Percentiles rank a stretch among this genome's conserved stretches.
Evolutionary conservation across 2,888 invertebrate genomes (phyloP).

Genomic region (Pandemis heparana): DNA sequence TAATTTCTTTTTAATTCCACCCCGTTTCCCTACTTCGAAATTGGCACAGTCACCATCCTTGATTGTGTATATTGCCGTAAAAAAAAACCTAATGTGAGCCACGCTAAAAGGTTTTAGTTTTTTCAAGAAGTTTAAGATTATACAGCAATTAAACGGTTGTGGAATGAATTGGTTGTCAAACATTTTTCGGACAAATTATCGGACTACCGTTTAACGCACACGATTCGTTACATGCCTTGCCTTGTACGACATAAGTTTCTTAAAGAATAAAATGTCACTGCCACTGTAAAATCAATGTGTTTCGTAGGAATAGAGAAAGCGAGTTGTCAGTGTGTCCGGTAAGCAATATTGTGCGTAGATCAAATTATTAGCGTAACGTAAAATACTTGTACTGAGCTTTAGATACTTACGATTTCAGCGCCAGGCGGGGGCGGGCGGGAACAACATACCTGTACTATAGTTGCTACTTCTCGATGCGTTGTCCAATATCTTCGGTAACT

Average conservation of each 20-base stretch:
- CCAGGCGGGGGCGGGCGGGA: slow-evolving; percentile 49
- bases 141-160: too few relatives aligned
- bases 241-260: slow-evolving; percentile 39
- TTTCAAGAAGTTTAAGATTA: too few relatives aligned
- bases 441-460: not conserved
- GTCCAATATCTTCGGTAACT: too few relatives aligned
- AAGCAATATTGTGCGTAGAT: slow-evolving; percentile 68
- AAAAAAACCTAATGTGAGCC: too few relatives aligned
- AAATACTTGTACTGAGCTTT: slow-evolving; percentile 70
- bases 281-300: slow-evolving; percentile 22
- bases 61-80: too few relatives aligned
- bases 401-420: slow-evolving; percentile 56
- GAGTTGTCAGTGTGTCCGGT: slow-evolving; percentile 76
- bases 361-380: slow-evolving; percentile 70
- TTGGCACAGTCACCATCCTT: too few relatives aligned
- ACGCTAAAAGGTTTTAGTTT: too few relatives aligned
- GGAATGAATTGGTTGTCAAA: too few relatives aligned
- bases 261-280: slow-evolving; percentile 35
- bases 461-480: not conserved
- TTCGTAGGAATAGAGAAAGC: slow-evolving; percentile 48
- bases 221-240: slow-evolving; percentile 25
- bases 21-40: too few relatives aligned
- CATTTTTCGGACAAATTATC: too few relatives aligned
- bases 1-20: too few relatives aligned
- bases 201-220: not conserved